phyloP scores from a whole-genome alignment of 2,888 invertebrate genomes.

The Gerris lacustris region DNA sequence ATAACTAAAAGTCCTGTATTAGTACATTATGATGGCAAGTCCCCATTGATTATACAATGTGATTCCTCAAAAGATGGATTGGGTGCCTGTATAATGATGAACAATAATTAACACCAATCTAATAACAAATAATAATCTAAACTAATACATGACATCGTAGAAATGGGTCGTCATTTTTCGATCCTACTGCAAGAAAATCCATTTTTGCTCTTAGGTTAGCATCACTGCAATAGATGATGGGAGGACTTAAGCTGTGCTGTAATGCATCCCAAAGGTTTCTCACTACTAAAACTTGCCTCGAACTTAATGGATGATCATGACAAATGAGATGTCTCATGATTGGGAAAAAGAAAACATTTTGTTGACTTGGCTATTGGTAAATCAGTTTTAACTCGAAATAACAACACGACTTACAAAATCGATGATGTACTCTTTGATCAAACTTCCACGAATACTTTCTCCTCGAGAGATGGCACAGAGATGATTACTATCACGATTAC shows the following conservation, averaged over 20 bases:
- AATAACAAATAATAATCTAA: no score
- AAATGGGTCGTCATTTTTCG: conserved; percentile 68
- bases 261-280: conserved; percentile 78
- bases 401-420: conserved; percentile 75
- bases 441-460: conserved; percentile 58
- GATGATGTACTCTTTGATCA: conserved; percentile 71
- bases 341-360: conserved; percentile 37
- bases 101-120: no score
- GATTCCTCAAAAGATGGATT: no score
- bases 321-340: background rate
- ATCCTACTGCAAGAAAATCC: conserved; percentile 53
- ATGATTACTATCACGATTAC: conserved; percentile 55
- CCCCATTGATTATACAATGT: no score
- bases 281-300: conserved; percentile 62
- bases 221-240: conserved; percentile 76
- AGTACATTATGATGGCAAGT: no score
- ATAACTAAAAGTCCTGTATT: no score
- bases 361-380: conserved; percentile 47
- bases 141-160: no score
- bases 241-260: conserved; percentile 72
- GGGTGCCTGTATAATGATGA: no score
- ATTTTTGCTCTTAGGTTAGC: conserved; percentile 56
- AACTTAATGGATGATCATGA: conserved; percentile 35
- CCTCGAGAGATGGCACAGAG: conserved; percentile 33
- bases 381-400: conserved; percentile 73